Conservation (phyloP, 92 coral and sea anemone genomes). For the Palythoa heliodiscus region DNA sequence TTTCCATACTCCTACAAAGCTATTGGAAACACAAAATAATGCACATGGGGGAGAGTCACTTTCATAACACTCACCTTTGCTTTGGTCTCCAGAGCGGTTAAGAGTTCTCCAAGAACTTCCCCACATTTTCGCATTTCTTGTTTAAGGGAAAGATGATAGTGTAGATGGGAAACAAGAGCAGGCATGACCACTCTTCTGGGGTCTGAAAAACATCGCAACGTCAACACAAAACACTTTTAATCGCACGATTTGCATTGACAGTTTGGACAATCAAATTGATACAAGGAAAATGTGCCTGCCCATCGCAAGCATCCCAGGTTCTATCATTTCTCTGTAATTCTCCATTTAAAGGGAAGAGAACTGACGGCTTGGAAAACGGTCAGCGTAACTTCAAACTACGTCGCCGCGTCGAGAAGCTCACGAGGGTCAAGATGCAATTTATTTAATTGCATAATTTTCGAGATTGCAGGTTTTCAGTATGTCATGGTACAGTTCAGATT, state of each 20-base stretch:
- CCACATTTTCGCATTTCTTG: slow-evolving; percentile 97
- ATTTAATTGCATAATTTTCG: too few species aligned
- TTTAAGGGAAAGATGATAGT: slow-evolving; percentile 80
- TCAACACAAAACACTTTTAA: background rate
- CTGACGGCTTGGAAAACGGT: too few species aligned
- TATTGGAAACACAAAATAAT: background rate
- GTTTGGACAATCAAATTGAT: too few species aligned
- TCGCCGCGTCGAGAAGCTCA: too few species aligned
- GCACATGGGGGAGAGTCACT: background rate
- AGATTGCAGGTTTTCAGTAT: too few species aligned
- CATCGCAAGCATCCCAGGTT: too few species aligned
- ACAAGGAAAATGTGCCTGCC: too few species aligned
- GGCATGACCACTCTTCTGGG: slow-evolving; percentile 83
- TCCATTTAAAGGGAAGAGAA: too few species aligned
- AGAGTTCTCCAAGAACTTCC: slow-evolving; percentile 82
- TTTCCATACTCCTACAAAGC: too few species aligned
- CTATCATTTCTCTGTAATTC: background rate
- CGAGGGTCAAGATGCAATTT: too few species aligned
- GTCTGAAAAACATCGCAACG: slow-evolving; percentile 54
- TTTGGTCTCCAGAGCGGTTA: slow-evolving; percentile 73
- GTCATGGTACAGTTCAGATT: too few species aligned
- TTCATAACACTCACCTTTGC: slow-evolving; percentile 63
- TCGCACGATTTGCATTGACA: background rate
- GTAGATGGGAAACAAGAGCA: slow-evolving; percentile 75
- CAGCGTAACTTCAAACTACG: too few species aligned